Evolutionary conservation across 2,113 vertebrate genomes (phyloP), one percentile per base, ranked within the genome.

Genomic region (Ascaphus truei): DNA sequence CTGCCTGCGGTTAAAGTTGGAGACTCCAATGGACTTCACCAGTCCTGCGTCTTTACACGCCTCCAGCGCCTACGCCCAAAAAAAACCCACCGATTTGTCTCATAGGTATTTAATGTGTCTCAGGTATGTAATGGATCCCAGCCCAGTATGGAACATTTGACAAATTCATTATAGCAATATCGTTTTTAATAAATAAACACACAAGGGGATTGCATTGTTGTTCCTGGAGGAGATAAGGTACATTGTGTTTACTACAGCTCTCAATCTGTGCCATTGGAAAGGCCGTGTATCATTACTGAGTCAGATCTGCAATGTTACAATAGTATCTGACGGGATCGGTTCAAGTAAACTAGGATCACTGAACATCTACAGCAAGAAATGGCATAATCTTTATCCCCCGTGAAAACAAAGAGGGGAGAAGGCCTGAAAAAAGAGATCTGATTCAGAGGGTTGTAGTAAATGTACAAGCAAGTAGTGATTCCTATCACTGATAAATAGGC

Each of bases 21-120:
- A 89, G n/a, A 89, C 86, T 50, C 89, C 89, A 23, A 91, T 80
- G 39, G 88, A 90, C 61, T 88, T n/a, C n/a, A n/a, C n/a, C 59
- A 90, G 77, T 2, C 88, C 89, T 1, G 84, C 87, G 20, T 91
- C 88, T 75, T 85, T 86, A 48, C 88, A 90, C 6, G 79, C 85
- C 75, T 91, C 89, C 68, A 90, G 75, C 36, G 86, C 89, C 90
- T 92, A 43, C n/a, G n/a, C n/a, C n/a, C 13, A 52, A 13, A 4
- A 4, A 20, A 36, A 27, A 23, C 23, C 15, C 26, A 52, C 23
- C 27, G 20, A 22, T 27, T 5, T 15, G 25, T 1, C 50, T 13
- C 25, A 22, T 27, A 13, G 23, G 50, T 52, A 52, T n/a, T 13
- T 51, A 15, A n/a, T 3, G 2, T 2, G 5, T 36, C 16, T n/a